Evolutionary conservation across 2,888 invertebrate species (phyloP), one percentile per base, ranked within the genome.

Genomic region (Drosophila anceps): DNA sequence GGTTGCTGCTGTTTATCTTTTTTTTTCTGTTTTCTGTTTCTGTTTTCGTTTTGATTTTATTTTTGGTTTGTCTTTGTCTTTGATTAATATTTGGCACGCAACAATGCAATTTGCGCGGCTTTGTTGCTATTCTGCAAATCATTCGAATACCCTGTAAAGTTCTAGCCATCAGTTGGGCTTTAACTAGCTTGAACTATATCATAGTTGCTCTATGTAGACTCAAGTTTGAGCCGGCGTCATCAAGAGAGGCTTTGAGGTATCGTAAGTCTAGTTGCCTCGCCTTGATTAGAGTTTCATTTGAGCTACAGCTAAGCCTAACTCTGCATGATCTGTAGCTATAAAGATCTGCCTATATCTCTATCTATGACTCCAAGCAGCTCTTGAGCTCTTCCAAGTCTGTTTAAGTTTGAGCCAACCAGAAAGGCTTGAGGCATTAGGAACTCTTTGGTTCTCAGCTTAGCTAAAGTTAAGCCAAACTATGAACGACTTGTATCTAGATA

Each of bases 31-130:
- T 29, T 1, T 18, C 18, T 18, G 4, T 18, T 18, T 39, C 15
- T 39, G 39, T 55, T 27, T 39, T 55, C 29, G 43, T 53, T 69
- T 69, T 59, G 35, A 41, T 68, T 78, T 70, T 44, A 37, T 63
- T 76, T 72, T 73, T 37, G 60, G 59, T 58, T 39, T 54, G 41
- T 27, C 50, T 59, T 73, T 69, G 61, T 48, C 69, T 61, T 67
- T 85, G 83, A 84, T 84, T 87, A 76, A 84, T 82, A 81, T 84
- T 83, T 85, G 85, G 86, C 84, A 84, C 88, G 84, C 84, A 83
- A 84, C 88, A 84, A 68, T 88, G 88, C 85, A 81, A 84, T 84
- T 88, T 84, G 69, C 66, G 33, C 58, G 46, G 39, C 46, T 75
- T 61, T 27, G 33, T n/a, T 44, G 18, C 9, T 18, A 58, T 53